Conservation (phyloP, 2,797 vertebrate genomes). For the Cheirogaleus major region DNA sequence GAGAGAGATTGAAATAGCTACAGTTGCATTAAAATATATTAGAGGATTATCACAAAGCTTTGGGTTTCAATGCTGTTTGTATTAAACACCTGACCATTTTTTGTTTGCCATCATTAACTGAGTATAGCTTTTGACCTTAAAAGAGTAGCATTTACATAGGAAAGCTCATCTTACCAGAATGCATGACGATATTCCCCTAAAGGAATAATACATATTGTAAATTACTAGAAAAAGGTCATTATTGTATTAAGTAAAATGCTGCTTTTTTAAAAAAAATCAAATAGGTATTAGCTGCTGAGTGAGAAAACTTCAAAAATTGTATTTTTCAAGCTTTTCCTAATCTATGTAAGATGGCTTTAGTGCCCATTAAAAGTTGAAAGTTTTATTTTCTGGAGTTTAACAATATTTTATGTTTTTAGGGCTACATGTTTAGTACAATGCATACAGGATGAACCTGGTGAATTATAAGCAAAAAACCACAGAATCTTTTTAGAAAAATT, state of each 20-base stretch:
- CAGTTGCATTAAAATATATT: conserved; percentile 25
- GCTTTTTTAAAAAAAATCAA: conserved; percentile 28
- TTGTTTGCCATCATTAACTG: conserved; percentile 60
- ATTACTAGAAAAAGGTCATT: conserved; percentile 75
- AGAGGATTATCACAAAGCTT: conserved; percentile 36
- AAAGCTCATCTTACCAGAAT: conserved; percentile 60
- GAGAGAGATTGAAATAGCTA: conserved; percentile 11
- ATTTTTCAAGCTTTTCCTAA: conserved; percentile 38
- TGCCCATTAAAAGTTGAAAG: conserved; percentile 8
- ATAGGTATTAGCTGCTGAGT: conserved; percentile 48
- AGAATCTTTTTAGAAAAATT: neutral
- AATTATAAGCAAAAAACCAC: neutral
- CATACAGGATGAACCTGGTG: neutral
- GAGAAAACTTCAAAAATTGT: conserved; percentile 66
- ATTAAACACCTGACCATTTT: conserved; percentile 65
- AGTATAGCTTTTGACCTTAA: conserved; percentile 72
- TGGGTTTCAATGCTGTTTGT: conserved; percentile 45
- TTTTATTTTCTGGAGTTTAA: conserved; percentile 32
- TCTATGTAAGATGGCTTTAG: neutral
- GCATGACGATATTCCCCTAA: conserved; percentile 55
- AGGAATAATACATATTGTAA: conserved; percentile 76
- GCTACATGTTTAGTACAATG: neutral
- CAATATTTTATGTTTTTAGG: neutral
- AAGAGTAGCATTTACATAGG: conserved; percentile 77
- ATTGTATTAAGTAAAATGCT: conserved; percentile 68